A percentile compares a stretch with the other conserved stretches of the same genome.
Evolutionary conservation across 1,140 invertebrate genomes (phyloP).

Genomic region (Anoplophora glabripennis): DNA sequence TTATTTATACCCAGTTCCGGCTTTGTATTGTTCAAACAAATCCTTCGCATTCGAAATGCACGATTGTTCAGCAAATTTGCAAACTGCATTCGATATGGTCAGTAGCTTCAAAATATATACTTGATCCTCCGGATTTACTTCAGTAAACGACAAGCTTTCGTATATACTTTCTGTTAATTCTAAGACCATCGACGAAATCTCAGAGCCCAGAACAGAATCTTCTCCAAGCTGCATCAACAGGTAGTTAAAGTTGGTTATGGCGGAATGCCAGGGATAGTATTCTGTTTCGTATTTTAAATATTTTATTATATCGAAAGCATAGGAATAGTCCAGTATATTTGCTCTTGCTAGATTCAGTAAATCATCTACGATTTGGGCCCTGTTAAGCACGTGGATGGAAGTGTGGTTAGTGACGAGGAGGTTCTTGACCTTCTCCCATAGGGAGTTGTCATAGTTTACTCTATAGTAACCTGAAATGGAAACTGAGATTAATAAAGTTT

Average conservation of each 20-base stretch:
- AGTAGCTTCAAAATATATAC: constrained; percentile 47
- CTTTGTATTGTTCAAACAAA: constrained; percentile 40
- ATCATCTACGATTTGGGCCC: constrained; percentile 80
- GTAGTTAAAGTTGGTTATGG: constrained; percentile 55
- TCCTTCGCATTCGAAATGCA: constrained; percentile 47
- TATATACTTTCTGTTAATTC: constrained; percentile 16
- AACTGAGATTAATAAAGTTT: not conserved
- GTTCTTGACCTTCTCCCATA: constrained; percentile 62
- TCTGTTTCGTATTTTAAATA: constrained; percentile 62
- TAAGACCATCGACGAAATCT: not conserved
- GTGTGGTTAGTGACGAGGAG: constrained; percentile 54
- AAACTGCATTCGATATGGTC: constrained; percentile 53
- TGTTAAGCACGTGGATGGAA: constrained; percentile 66
- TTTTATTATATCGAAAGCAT: constrained; percentile 56
- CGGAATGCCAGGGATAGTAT: constrained; percentile 64
- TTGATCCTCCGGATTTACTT: constrained; percentile 30
- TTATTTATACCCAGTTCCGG: constrained; percentile 14
- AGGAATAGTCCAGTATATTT: constrained; percentile 47
- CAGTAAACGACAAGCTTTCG: constrained; percentile 19
- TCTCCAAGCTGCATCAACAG: constrained; percentile 42
- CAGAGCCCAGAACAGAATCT: not conserved
- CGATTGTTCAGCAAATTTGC: constrained; percentile 50
- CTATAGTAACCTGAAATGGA: constrained; percentile 67
- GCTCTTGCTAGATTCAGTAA: constrained; percentile 61
- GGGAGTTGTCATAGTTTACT: constrained; percentile 70